These are phyloP conservation scores for Dendrophyllia cribrosa DNA, from an alignment of 64 coral and sea anemone species.

Conservation along the genomic window DNA sequence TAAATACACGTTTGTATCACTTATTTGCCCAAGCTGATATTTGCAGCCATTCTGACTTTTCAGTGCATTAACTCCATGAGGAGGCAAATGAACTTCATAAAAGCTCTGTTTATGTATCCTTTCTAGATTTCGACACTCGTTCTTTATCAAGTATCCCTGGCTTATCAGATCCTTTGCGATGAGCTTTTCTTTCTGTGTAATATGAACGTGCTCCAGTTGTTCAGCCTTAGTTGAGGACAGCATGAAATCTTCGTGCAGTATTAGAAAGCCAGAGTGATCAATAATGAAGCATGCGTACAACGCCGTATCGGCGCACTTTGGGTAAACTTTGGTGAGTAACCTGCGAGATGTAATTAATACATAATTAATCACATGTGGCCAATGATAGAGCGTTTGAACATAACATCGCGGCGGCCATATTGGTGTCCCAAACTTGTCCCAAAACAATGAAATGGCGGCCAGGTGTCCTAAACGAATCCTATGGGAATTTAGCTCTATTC, in stretches of 20 bases:
- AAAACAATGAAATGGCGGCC: too few species aligned
- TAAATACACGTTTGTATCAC: conserved; percentile 31
- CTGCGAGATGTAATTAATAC: not conserved
- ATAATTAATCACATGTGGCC: not conserved
- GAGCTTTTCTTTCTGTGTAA: conserved; percentile 40
- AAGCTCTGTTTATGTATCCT: conserved; percentile 27
- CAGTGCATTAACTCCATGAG: not conserved
- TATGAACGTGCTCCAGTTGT: conserved; percentile 31
- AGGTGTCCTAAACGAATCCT: too few species aligned
- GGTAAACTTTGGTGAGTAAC: conserved; percentile 35
- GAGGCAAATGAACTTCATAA: conserved; percentile 49
- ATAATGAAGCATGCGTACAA: conserved; percentile 52
- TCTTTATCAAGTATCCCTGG: conserved; percentile 5
- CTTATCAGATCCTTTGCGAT: conserved; percentile 53
- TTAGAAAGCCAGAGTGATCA: conserved; percentile 41
- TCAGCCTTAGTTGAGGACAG: not conserved
- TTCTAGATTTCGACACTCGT: conserved; percentile 15
- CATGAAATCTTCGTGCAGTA: conserved; percentile 41
- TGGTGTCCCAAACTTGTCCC: too few species aligned
- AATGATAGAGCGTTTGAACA: not conserved
- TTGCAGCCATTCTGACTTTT: not conserved
- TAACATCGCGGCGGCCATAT: too few species aligned
- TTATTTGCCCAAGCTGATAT: not conserved
- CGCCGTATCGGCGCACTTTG: conserved; percentile 7
- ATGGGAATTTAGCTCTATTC: too few species aligned